Percentiles rank a stretch among this genome's conserved stretches.
phyloP scores from a whole-genome alignment of 2,888 invertebrate species.

The Calliscelio sp. region DNA sequence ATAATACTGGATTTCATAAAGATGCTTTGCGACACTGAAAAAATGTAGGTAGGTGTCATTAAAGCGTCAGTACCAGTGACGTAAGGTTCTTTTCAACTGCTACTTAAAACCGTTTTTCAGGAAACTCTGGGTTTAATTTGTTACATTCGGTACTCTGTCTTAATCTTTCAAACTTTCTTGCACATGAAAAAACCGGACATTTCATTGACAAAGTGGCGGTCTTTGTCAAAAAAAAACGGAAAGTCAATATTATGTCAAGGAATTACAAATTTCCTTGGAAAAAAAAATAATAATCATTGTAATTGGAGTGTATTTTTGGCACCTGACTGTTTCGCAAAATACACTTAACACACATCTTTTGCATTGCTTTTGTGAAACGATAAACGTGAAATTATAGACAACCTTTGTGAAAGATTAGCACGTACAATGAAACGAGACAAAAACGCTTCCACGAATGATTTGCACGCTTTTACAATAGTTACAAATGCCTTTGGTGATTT shows the following conservation, averaged over 20 bases:
- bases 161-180: background rate
- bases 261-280: background rate
- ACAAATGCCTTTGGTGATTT: slow-evolving; percentile 40
- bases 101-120: slow-evolving; percentile 42
- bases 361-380: slow-evolving; percentile 6
- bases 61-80: slow-evolving; percentile 49
- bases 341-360: background rate
- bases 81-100: slow-evolving; percentile 52
- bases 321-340: too few species aligned
- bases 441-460: slow-evolving; percentile 51
- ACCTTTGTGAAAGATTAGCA: slow-evolving; percentile 40
- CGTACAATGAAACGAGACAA: slow-evolving; percentile 49
- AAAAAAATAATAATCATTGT: background rate
- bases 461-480: slow-evolving; percentile 53
- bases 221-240: slow-evolving; percentile 2
- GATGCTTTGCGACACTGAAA: slow-evolving; percentile 49
- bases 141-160: slow-evolving; percentile 27
- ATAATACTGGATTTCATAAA: slow-evolving; percentile 57
- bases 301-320: too few species aligned
- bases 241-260: slow-evolving; percentile 27
- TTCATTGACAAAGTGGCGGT: slow-evolving; percentile 33
- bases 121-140: slow-evolving; percentile 38
- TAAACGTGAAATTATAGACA: slow-evolving; percentile 32
- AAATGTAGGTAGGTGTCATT: slow-evolving; percentile 60
- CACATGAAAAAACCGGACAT: too few species aligned